Base-by-base conservation (phyloP, 1,140 invertebrate species). In the Drosophila sp. region DNA sequence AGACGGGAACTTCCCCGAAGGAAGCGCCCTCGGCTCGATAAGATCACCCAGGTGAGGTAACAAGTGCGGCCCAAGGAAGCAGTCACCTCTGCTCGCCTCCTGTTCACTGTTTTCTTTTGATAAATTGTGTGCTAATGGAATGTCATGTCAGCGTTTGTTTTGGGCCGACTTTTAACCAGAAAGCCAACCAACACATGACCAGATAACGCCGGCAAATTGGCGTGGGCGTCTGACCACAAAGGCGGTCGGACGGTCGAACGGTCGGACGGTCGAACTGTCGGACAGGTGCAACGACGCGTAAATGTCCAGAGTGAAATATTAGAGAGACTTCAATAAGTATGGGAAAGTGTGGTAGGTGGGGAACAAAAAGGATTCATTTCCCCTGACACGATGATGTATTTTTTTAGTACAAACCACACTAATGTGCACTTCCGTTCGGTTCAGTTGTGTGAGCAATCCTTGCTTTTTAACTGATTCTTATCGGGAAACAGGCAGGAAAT, bases 81-180 rank as follows among this genome's bases (percentile, higher is more conserved):
- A 11, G 21, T 46, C 46, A 48, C 29, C n/a, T n/a, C n/a, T n/a
- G n/a, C n/a, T n/a, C 41, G 27, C 48, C 48, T 50, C n/a, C 25
- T 14, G 18, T 25, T n/a, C 9, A 5, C 46, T 48, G 56, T 21
- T 46, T 86, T 76, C 72, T 67, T 18, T 90, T 90, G 87, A 90
- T 90, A 87, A 90, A 90, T 90, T 77, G 89, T 90, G 87, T 90
- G 87, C 87, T 90, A 90, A 90, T 90, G 87, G 87, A 90, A 90
- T 90, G 87, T 87, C 87, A 90, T 90, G 89, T 87, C 72, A 80
- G 73, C 77, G 81, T 80, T 79, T 81, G 79, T 78, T 75, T 78
- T 61, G 63, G 76, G 58, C 80, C 62, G 67, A 86, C 81, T 84
- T 70, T 56, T 70, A 86, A n/a, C 53, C 79, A 70, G 34, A 34